phyloP scores from a whole-genome alignment of 2,113 vertebrate species.

The Marmota flaviventris region DNA sequence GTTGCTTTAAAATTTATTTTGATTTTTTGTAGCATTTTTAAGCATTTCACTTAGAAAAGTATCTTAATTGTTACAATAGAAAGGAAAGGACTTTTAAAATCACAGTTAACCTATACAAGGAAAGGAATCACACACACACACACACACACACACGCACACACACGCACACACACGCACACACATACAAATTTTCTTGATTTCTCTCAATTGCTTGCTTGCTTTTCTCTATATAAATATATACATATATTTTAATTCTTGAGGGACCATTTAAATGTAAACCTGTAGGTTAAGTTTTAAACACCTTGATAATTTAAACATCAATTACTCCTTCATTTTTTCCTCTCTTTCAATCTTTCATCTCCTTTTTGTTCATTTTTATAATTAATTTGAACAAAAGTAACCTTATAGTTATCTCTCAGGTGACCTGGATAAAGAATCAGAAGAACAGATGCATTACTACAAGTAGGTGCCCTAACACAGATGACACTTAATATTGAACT shows the following conservation, averaged over 20 bases:
- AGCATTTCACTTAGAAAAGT: constrained; percentile 35
- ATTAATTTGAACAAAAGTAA: neutral
- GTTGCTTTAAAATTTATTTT: constrained; percentile 33
- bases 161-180: neutral
- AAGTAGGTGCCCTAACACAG: neutral
- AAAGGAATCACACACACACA: neutral
- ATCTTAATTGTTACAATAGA: neutral
- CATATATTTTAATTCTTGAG: neutral
- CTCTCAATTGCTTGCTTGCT: neutral
- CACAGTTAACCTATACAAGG: neutral
- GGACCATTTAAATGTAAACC: neutral
- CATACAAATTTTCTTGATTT: neutral
- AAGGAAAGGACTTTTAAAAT: constrained; percentile 24
- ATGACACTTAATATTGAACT: neutral
- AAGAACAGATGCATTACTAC: neutral
- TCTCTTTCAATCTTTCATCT: neutral
- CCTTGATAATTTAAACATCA: neutral
- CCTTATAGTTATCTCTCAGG: neutral
- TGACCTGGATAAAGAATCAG: neutral
- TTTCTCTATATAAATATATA: neutral
- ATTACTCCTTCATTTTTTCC: neutral
- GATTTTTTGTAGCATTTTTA: neutral
- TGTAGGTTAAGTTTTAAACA: neutral
- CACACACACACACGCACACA: neutral
- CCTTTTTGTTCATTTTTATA: neutral